These are phyloP conservation scores for Huso huso DNA, from an alignment of 2,797 vertebrate genomes.

Conservation along the genomic window DNA sequence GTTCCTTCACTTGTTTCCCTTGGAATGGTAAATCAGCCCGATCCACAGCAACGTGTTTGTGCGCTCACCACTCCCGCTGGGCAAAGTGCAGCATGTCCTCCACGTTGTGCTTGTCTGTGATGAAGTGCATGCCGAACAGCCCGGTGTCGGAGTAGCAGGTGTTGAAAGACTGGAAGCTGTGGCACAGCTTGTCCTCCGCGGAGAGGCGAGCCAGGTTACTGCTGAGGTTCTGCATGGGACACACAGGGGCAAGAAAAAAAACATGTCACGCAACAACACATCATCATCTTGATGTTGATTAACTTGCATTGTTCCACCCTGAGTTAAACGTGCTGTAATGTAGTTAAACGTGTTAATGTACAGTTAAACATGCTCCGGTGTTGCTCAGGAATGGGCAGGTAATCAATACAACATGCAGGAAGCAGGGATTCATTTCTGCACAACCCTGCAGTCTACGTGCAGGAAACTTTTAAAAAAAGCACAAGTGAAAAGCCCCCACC, in stretches of 20 bases:
- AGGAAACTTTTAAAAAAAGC: not conserved
- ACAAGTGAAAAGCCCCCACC: constrained; percentile 51
- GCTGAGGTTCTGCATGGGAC: constrained; percentile 70
- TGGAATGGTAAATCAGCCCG: not conserved
- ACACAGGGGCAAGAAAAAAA: not conserved
- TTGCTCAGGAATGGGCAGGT: no score
- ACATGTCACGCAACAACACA: not conserved
- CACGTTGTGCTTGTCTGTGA: constrained; percentile 61
- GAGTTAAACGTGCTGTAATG: no score
- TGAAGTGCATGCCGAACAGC: constrained; percentile 83
- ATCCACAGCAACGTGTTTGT: not conserved
- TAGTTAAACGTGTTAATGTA: no score
- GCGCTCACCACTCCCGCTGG: constrained; percentile 87
- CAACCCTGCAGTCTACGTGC: no score
- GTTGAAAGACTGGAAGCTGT: constrained; percentile 89
- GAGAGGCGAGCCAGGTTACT: constrained; percentile 71
- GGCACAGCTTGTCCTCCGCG: constrained; percentile 72
- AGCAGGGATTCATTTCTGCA: no score
- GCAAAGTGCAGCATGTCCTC: constrained; percentile 83
- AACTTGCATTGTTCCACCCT: no score
- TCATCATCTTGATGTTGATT: no score
- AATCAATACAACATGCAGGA: no score
- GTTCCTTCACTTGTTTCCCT: not conserved
- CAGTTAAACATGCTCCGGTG: no score
- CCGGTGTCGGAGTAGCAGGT: constrained; percentile 86